A percentile compares a stretch with the other conserved stretches of the same genome.
Evolutionary conservation across 2,113 vertebrate species (phyloP).

Genomic region (Empidonax alnorum): DNA sequence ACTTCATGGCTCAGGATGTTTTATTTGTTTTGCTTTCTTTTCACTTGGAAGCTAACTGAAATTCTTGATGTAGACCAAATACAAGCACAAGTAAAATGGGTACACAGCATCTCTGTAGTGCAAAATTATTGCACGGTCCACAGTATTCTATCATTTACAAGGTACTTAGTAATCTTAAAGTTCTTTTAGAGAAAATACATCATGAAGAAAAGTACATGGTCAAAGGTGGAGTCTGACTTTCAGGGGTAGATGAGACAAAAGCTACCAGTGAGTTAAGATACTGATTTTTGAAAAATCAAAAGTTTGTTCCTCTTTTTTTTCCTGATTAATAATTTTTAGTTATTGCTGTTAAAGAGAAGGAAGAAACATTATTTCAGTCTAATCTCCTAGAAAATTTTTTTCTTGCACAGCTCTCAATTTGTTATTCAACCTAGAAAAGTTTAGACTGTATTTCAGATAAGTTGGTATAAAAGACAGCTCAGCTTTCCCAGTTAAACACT

Average conservation of each 20-base stretch:
- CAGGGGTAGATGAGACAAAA: not conserved
- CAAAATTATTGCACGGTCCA: not conserved
- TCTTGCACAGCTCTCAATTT: not conserved
- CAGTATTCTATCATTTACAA: not conserved
- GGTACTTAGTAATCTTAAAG: not conserved
- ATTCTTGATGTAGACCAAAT: slow-evolving; percentile 37
- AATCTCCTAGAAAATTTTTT: not conserved
- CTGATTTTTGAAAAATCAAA: not conserved
- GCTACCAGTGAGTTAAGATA: not conserved
- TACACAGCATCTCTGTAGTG: not conserved
- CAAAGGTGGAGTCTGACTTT: not conserved
- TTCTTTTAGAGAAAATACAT: not conserved
- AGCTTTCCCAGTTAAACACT: not conserved
- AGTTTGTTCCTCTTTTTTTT: not conserved
- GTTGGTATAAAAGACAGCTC: not conserved
- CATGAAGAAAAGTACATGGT: not conserved
- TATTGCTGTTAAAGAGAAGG: not conserved
- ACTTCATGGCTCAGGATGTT: not conserved
- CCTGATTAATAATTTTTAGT: not conserved
- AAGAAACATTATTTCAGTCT: not conserved
- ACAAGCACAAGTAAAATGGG: not conserved
- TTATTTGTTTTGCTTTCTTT: not conserved
- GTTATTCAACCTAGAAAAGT: not conserved
- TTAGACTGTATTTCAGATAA: not conserved
- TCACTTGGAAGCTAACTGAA: slow-evolving; percentile 23